Percentiles rank a stretch among this genome's conserved stretches.
These are phyloP conservation scores for Pteropus rufus DNA, from an alignment of 2,797 vertebrate species.

Conservation along the genomic window DNA sequence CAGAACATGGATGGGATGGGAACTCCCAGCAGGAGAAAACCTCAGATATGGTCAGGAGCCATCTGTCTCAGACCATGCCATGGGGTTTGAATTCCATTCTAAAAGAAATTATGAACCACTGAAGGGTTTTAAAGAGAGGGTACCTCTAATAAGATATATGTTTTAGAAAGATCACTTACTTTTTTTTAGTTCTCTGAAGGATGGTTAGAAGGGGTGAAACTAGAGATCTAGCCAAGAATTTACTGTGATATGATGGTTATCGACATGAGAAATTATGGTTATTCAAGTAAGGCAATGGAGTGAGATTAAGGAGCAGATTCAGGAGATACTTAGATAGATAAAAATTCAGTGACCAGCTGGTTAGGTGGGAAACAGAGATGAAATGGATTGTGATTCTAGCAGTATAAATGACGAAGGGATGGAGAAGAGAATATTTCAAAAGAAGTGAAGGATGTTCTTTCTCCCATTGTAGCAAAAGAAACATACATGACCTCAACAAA, in stretches of 20 bases:
- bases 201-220: not conserved
- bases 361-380: not conserved
- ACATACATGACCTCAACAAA: not conserved
- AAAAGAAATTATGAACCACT: not conserved
- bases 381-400: not conserved
- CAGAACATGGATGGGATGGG: not conserved
- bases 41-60: not conserved
- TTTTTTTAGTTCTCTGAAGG: not conserved
- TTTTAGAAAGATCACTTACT: not conserved
- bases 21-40: not conserved
- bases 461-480: not conserved
- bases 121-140: not conserved
- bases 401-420: not conserved
- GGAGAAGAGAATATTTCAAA: conserved; percentile 4
- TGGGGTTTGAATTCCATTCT: not conserved
- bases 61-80: not conserved
- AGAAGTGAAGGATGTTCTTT: not conserved
- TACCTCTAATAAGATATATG: not conserved
- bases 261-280: not conserved
- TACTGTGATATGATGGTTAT: not conserved
- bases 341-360: not conserved
- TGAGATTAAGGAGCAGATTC: not conserved
- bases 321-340: not conserved
- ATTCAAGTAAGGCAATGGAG: not conserved
- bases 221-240: not conserved